A percentile compares a stretch with the other conserved stretches of the same genome.
These are phyloP conservation scores for Chionis minor DNA, from an alignment of 2,113 vertebrate species.

Conservation along the genomic window DNA sequence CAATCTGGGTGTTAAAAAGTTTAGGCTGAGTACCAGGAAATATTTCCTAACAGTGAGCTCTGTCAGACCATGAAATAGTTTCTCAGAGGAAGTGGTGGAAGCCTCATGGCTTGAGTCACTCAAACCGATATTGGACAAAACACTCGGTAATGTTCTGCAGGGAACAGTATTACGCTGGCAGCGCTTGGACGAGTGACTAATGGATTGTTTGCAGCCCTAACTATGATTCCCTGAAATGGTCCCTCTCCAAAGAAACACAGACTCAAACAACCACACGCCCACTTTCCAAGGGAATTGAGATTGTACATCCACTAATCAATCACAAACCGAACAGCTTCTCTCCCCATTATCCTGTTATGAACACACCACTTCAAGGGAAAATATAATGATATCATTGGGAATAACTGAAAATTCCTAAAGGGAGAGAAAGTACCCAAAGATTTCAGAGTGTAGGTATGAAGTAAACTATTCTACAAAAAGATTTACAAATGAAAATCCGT, in stretches of 20 bases:
- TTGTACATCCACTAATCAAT: conserved; percentile 58
- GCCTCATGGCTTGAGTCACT: conserved; percentile 48
- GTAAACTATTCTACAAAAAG: neutral
- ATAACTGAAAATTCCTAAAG: conserved; percentile 23
- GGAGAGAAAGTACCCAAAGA: neutral
- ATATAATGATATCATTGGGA: neutral
- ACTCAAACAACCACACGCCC: conserved; percentile 5
- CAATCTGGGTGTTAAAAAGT: conserved; percentile 42
- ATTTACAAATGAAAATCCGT: neutral
- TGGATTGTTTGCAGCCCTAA: conserved; percentile 37
- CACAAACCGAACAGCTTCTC: neutral
- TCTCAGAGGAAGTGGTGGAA: conserved; percentile 52
- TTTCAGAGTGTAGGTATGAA: neutral
- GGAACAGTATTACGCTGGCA: conserved; percentile 29
- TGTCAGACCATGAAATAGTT: conserved; percentile 38
- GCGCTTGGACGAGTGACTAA: conserved; percentile 45
- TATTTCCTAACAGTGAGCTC: conserved; percentile 13
- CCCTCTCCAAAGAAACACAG: conserved; percentile 52
- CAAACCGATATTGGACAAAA: conserved; percentile 50
- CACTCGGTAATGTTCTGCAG: conserved; percentile 46
- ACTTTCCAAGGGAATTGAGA: conserved; percentile 43
- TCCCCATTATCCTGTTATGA: neutral
- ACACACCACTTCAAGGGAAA: neutral
- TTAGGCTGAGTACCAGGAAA: conserved; percentile 44
- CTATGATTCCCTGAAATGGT: conserved; percentile 50